Conservation (phyloP, 2,797 vertebrate species). For the Sebastes trivittatus region DNA sequence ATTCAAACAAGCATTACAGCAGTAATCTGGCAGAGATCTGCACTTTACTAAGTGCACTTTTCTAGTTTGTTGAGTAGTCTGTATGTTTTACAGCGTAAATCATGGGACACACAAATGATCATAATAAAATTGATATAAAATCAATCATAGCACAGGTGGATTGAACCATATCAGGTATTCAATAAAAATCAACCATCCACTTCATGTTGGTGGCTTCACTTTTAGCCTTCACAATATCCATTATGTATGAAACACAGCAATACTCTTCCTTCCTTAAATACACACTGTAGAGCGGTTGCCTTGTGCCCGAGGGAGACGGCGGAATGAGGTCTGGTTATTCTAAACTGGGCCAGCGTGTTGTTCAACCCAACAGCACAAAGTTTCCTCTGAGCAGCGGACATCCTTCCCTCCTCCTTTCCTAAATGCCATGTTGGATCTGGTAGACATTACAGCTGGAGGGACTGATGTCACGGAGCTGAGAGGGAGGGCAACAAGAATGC, state of each 20-base stretch:
- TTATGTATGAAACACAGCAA: constrained; percentile 22
- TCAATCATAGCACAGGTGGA: not conserved
- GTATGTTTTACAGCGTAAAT: not conserved
- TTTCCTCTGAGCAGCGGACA: constrained; percentile 35
- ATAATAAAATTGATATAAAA: not conserved
- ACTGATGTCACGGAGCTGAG: constrained; percentile 28
- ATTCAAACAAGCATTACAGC: too few relatives aligned
- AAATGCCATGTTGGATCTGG: constrained; percentile 11
- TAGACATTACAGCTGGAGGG: constrained; percentile 28
- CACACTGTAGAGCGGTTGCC: not conserved
- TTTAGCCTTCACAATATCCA: not conserved
- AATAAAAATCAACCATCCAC: not conserved
- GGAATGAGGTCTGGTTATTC: not conserved
- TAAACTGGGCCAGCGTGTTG: constrained; percentile 1
- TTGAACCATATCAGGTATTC: not conserved
- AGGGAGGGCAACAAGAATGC: not conserved
- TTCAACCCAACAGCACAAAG: constrained; percentile 2
- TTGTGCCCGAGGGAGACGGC: not conserved
- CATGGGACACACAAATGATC: not conserved
- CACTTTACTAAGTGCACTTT: too few relatives aligned
- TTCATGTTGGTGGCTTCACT: not conserved
- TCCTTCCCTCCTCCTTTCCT: not conserved
- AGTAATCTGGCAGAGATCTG: not conserved
- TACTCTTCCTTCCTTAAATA: constrained; percentile 14
- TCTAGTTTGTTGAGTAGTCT: not conserved